Evolutionary conservation across 2,888 invertebrate species (phyloP).

Genomic region (Tholera decimalis): DNA sequence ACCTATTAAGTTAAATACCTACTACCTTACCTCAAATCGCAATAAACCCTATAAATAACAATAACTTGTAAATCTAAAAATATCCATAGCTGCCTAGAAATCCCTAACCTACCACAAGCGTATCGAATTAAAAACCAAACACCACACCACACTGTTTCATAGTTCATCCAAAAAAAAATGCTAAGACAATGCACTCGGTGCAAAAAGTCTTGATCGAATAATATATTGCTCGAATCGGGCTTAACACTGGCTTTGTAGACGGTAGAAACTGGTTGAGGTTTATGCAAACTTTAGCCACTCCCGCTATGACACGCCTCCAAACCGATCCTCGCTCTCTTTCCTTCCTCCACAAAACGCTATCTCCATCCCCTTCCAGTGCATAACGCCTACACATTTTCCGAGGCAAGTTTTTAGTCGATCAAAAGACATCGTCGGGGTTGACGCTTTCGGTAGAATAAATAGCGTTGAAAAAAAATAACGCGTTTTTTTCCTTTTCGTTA

Average conservation of each 20-base stretch:
- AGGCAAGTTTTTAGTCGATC: slow-evolving; percentile 87
- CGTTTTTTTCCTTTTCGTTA: slow-evolving; percentile 55
- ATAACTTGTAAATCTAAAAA: slow-evolving; percentile 54
- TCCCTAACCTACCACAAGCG: slow-evolving; percentile 81
- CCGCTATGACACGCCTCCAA: slow-evolving; percentile 82
- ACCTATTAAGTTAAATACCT: no score
- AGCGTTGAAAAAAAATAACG: slow-evolving; percentile 64
- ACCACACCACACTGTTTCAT: slow-evolving; percentile 75
- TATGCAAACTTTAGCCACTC: slow-evolving; percentile 87
- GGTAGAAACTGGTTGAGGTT: slow-evolving; percentile 72
- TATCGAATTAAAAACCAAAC: slow-evolving; percentile 76
- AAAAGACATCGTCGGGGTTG: slow-evolving; percentile 83
- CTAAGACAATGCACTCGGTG: slow-evolving; percentile 84
- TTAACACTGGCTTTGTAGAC: slow-evolving; percentile 67
- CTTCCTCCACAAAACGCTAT: slow-evolving; percentile 60
- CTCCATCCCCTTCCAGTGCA: slow-evolving; percentile 76
- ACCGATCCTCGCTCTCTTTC: slow-evolving; percentile 71
- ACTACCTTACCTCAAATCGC: not conserved
- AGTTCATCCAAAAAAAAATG: slow-evolving; percentile 78
- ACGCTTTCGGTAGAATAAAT: slow-evolving; percentile 72
- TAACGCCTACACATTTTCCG: slow-evolving; percentile 87
- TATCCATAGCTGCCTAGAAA: slow-evolving; percentile 33
- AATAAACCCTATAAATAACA: slow-evolving; percentile 13
- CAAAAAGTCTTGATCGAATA: slow-evolving; percentile 83
- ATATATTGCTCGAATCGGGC: slow-evolving; percentile 76